These are phyloP conservation scores for Anthoscopus minutus DNA, from an alignment of 2,113 vertebrate species.

Conservation along the genomic window DNA sequence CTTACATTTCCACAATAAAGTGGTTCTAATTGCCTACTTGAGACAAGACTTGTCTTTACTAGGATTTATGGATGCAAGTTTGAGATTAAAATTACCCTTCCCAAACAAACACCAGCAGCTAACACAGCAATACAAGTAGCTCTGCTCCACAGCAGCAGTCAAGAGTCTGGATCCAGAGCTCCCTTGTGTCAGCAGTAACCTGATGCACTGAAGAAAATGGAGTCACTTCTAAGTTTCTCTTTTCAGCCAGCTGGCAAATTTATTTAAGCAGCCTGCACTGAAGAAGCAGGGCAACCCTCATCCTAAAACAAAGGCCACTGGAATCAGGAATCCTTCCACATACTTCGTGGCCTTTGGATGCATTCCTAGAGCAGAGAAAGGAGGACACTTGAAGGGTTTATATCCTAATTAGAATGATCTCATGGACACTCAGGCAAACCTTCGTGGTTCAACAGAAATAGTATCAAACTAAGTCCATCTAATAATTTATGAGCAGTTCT, in stretches of 20 bases:
- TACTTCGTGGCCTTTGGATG: background rate
- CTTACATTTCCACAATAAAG: background rate
- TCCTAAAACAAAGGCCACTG: background rate
- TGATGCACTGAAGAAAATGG: background rate
- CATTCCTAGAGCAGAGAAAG: background rate
- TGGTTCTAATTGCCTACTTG: background rate
- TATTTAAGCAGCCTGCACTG: background rate
- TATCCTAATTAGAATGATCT: background rate
- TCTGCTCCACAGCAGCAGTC: background rate
- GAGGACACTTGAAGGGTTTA: background rate
- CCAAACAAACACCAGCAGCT: background rate
- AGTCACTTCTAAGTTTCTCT: background rate
- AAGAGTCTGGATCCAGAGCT: background rate
- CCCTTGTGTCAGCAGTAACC: background rate
- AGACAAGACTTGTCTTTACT: background rate
- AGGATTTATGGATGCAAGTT: background rate
- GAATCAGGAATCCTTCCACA: background rate
- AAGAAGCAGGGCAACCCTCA: background rate
- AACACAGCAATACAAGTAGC: background rate
- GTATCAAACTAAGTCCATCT: background rate
- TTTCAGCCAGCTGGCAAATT: background rate
- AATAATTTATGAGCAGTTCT: background rate
- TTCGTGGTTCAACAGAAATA: background rate
- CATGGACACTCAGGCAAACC: background rate
- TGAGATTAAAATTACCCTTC: background rate